Conservation (phyloP, 2,797 vertebrate genomes). For the Epinephelus malabaricus region DNA sequence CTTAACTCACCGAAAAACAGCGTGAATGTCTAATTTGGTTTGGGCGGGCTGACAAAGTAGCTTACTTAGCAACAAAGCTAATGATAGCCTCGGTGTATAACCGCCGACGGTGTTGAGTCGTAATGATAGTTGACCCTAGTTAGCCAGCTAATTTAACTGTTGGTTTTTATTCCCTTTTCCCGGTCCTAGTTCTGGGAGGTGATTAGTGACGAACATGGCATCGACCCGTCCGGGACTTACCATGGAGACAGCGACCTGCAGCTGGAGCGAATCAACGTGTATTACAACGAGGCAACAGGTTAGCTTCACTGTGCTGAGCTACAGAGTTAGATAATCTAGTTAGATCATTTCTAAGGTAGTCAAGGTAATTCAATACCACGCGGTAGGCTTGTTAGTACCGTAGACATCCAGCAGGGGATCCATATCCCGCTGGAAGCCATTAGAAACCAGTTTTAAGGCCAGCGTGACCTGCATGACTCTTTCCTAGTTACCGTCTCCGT, state of each 20-base stretch:
- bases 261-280: slow-evolving; percentile 79
- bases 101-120: background rate
- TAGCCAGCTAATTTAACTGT: background rate
- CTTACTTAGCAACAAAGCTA: slow-evolving; percentile 37
- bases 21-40: slow-evolving; percentile 17
- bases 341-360: slow-evolving; percentile 13
- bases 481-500: slow-evolving; percentile 50
- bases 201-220: slow-evolving; percentile 80
- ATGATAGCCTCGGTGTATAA: background rate
- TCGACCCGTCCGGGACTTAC: slow-evolving; percentile 78
- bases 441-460: background rate
- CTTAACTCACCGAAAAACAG: background rate
- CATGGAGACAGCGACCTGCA: slow-evolving; percentile 78
- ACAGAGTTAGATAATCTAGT: background rate
- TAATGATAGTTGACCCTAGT: background rate
- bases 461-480: background rate
- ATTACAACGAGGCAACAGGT: slow-evolving; percentile 81
- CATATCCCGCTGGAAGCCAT: background rate
- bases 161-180: background rate
- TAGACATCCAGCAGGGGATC: slow-evolving; percentile 28
- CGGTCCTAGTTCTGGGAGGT: slow-evolving; percentile 72
- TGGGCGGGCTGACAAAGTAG: slow-evolving; percentile 49
- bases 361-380: slow-evolving; percentile 26
- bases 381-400: slow-evolving; percentile 1
- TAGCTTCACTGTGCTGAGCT: background rate